Percentiles rank a stretch among this genome's conserved stretches.
Evolutionary conservation across 2,113 vertebrate genomes (phyloP).

Genomic region (Myotis brandtii): DNA sequence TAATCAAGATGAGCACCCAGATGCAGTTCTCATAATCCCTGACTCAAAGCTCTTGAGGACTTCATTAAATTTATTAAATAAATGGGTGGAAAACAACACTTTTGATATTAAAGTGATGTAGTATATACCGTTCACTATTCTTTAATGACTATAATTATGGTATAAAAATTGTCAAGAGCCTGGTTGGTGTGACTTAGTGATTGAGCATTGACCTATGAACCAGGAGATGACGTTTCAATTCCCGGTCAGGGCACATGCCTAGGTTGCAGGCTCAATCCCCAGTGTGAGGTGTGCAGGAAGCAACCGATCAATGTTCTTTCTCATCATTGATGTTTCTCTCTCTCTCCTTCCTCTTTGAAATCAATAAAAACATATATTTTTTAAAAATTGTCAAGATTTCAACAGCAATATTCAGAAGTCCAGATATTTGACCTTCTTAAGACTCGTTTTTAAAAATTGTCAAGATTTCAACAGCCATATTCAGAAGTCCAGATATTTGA

Average conservation of each 20-base stretch:
- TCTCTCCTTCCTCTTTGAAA: too few relatives aligned
- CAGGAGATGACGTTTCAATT: too few relatives aligned
- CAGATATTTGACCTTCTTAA: background rate
- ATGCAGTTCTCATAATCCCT: background rate
- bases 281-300: too few relatives aligned
- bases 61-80: background rate
- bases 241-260: too few relatives aligned
- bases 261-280: too few relatives aligned
- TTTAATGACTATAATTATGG: constrained; percentile 12
- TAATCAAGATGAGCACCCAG: background rate
- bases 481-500: background rate
- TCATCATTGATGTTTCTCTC: too few relatives aligned
- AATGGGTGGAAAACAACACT: background rate
- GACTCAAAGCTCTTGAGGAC: background rate
- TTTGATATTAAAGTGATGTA: background rate
- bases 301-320: too few relatives aligned
- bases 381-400: background rate
- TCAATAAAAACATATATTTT: too few relatives aligned
- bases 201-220: too few relatives aligned
- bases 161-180: background rate
- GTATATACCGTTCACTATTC: background rate
- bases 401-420: background rate
- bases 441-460: background rate
- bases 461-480: background rate
- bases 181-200: too few relatives aligned